Conservation (phyloP, 2,888 invertebrate genomes). For the Tetheella fluctuosa region DNA sequence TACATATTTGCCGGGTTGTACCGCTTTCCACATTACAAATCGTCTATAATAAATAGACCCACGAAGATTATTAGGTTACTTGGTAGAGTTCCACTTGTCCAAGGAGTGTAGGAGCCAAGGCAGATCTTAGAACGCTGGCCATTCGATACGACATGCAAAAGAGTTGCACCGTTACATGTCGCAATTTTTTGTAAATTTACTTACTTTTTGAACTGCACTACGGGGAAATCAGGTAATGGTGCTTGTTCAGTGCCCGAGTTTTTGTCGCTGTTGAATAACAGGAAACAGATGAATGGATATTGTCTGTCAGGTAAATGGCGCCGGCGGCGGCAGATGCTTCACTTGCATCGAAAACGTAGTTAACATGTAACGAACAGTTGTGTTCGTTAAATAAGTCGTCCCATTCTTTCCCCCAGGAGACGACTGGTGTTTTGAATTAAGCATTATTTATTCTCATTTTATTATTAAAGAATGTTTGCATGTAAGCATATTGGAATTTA, state of each 20-base stretch:
- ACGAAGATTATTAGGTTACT: not conserved
- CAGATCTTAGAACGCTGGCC: not conserved
- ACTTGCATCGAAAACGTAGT: slow-evolving; percentile 30
- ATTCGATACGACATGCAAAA: slow-evolving; percentile 20
- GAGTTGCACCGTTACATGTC: slow-evolving; percentile 43
- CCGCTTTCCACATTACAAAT: slow-evolving; percentile 14
- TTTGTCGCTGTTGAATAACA: slow-evolving; percentile 50
- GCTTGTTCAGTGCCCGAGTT: slow-evolving; percentile 53
- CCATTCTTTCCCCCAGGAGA: not conserved
- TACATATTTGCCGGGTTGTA: slow-evolving; percentile 13
- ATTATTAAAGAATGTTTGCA: not conserved
- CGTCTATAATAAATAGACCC: slow-evolving; percentile 14
- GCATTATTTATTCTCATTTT: not conserved
- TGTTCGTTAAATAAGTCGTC: slow-evolving; percentile 13
- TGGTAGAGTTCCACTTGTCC: not conserved
- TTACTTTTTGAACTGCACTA: slow-evolving; percentile 33
- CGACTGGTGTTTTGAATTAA: not conserved
- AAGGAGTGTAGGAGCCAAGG: not conserved
- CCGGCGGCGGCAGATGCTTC: slow-evolving; percentile 31
- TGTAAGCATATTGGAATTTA: slow-evolving; percentile 3
- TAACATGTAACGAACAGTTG: slow-evolving; percentile 43
- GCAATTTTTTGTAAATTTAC: slow-evolving; percentile 46
- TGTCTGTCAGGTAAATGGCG: slow-evolving; percentile 47
- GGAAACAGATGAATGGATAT: slow-evolving; percentile 52
- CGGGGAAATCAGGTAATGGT: slow-evolving; percentile 35